Evolutionary conservation across 2,113 vertebrate genomes (phyloP).

Genomic region (Atractosteus spatula): DNA sequence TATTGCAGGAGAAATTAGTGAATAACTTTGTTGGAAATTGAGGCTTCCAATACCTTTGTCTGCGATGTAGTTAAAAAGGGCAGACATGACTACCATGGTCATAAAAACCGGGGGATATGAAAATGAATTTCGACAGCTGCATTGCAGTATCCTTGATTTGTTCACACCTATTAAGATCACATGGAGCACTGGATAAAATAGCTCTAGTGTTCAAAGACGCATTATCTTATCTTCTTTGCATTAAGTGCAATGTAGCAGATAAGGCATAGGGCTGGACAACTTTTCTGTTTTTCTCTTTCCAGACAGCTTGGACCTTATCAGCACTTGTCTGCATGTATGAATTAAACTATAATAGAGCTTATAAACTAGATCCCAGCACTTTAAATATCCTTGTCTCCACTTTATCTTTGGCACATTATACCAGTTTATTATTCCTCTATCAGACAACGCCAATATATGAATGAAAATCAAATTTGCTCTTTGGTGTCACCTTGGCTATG

Average conservation of each 20-base stretch:
- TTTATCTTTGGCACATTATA: constrained; percentile 24
- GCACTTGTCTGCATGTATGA: constrained; percentile 21
- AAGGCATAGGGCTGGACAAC: constrained; percentile 28
- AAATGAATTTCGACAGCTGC: background rate
- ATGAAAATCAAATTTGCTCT: constrained; percentile 19
- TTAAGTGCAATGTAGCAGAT: constrained; percentile 39
- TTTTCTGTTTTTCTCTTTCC: constrained; percentile 19
- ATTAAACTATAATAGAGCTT: constrained; percentile 29
- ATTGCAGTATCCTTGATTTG: background rate
- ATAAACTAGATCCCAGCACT: constrained; percentile 20
- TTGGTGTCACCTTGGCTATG: constrained; percentile 24
- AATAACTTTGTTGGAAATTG: too few relatives aligned
- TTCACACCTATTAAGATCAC: background rate
- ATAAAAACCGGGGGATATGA: background rate
- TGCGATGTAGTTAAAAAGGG: too few relatives aligned
- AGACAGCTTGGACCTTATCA: constrained; percentile 31
- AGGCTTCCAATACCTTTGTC: too few relatives aligned
- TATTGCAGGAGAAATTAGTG: too few relatives aligned
- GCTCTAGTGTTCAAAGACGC: constrained; percentile 29
- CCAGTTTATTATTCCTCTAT: constrained; percentile 24
- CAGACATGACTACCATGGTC: too few relatives aligned
- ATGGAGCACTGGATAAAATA: background rate
- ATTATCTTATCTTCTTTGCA: constrained; percentile 39
- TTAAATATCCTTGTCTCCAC: constrained; percentile 32
- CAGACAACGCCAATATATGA: constrained; percentile 15